These are phyloP conservation scores for Hyles lineata DNA, from an alignment of 2,888 invertebrate genomes.

Conservation along the genomic window DNA sequence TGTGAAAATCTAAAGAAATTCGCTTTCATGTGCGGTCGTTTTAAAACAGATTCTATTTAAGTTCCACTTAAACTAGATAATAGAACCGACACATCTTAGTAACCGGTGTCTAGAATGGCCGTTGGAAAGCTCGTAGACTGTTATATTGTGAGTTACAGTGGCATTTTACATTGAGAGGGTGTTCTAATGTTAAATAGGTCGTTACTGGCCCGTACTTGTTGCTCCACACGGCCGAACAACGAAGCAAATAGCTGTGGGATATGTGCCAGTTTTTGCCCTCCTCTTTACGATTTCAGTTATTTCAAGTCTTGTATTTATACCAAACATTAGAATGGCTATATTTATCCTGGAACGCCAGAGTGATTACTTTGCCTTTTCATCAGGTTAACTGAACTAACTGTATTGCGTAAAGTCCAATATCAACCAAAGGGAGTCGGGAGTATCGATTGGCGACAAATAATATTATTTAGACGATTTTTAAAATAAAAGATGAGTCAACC, in stretches of 20 bases:
- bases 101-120: background rate
- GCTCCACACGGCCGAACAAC: slow-evolving; percentile 5
- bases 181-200: slow-evolving; percentile 50
- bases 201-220: slow-evolving; percentile 36
- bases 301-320: background rate
- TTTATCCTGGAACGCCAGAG: no score
- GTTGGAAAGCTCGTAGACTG: background rate
- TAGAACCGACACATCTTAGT: background rate
- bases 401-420: no score
- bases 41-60: background rate
- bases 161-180: slow-evolving; percentile 51
- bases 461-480: no score
- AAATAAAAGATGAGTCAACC: no score
- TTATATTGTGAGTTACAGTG: slow-evolving; percentile 28
- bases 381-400: no score
- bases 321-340: no score
- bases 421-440: no score
- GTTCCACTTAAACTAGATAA: background rate
- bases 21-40: background rate
- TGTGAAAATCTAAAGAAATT: no score
- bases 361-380: no score
- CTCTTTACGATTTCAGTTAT: background rate
- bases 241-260: background rate
- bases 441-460: no score
- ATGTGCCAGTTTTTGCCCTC: background rate